These are phyloP conservation scores for Erethizon dorsatum DNA, from an alignment of 2,797 vertebrate species.

Conservation along the genomic window DNA sequence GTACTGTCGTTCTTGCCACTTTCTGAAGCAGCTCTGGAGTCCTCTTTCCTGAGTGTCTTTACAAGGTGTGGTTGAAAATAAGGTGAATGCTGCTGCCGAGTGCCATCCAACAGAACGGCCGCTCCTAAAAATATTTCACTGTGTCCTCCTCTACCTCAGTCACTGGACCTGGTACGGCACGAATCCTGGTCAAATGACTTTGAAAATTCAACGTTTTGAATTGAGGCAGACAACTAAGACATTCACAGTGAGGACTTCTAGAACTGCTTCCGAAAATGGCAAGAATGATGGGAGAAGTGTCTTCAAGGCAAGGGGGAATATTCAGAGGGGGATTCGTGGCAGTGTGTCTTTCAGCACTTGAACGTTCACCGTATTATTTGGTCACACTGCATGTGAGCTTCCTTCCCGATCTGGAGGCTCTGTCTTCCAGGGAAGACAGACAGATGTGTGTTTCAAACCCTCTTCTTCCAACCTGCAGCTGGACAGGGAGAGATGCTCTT, in stretches of 20 bases:
- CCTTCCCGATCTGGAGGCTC: not conserved
- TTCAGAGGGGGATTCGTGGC: not conserved
- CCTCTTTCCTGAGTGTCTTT: not conserved
- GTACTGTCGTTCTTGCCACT: not conserved
- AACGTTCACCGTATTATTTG: not conserved
- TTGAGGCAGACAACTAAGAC: not conserved
- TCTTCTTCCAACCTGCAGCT: not conserved
- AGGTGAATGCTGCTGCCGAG: not conserved
- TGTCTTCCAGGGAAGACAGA: not conserved
- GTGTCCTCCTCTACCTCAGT: not conserved
- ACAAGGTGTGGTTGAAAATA: not conserved
- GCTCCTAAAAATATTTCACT: not conserved
- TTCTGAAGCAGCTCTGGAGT: not conserved
- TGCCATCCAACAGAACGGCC: not conserved
- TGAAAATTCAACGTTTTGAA: not conserved
- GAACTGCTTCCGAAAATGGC: not conserved
- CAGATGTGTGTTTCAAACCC: not conserved
- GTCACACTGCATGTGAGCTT: not conserved
- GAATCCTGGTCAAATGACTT: not conserved
- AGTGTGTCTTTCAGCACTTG: not conserved
- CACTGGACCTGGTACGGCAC: not conserved
- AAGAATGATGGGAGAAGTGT: not conserved
- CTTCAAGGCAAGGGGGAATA: not conserved
- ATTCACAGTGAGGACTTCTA: not conserved
- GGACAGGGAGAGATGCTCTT: not conserved